Evolutionary conservation across 2,113 vertebrate genomes (phyloP), one percentile per base, ranked within the genome.

Genomic region (Clinocottus analis): DNA sequence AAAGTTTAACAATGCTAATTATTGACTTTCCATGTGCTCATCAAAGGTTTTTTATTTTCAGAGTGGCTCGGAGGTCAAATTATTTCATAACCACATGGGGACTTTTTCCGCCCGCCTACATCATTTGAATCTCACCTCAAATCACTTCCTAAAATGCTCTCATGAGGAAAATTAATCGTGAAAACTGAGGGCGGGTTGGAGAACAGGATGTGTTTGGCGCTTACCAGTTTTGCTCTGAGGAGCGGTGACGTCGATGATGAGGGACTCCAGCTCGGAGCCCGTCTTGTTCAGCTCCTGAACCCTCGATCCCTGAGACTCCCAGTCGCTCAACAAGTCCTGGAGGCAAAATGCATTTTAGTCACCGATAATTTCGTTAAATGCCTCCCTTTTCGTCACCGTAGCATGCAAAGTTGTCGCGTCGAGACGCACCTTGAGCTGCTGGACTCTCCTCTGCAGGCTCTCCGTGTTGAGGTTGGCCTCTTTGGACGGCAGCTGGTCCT

Each of bases 181-280:
- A 60, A 29, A 71, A 39, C 47, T 17, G 37, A 29, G 21, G 56
- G 29, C 17, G 75, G 55, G 56, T 14, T 14, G 5, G 23, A 41
- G 43, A 13, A 9, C 3, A n/a, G 21, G 9, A 61, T 49, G 13
- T 59, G 17, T 29, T 68, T 25, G 47, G 17, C 55, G 58, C 87
- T 80, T 83, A 94, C 97, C 96, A 49, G 93, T 85, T 2, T 97
- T 96, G 85, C 88, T 94, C 77, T 95, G 94, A 2, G 98, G 96
- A 11, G 97, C 94, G 0, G 97, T 99, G 13, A 98, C 95, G 81
- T 96, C 95, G 84, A 98, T 89, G n/a, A 99, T 97, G 59, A 96
- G 91, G 43, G 94, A 95, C 94, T 99, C 98, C 87, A 99, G 93
- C 87, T 98, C 95, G 0, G 96, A 95, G 71, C 97, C 96, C 31